Conservation (phyloP, 2,797 vertebrate species). For the Megaceryle alcyon region DNA sequence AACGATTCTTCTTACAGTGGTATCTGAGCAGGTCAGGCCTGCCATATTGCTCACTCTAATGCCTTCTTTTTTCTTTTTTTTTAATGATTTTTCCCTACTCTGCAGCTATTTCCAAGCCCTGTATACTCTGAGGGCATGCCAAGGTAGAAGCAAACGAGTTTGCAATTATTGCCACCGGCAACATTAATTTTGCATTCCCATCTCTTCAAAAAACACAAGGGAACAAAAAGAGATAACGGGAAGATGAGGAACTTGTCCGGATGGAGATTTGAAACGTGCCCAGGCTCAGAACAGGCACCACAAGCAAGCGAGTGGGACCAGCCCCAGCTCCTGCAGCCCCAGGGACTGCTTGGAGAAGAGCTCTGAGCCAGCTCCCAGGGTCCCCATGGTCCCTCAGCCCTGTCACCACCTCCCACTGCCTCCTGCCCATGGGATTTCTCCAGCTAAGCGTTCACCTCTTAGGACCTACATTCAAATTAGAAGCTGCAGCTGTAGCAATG, state of each 20-base stretch:
- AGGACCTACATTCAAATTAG: not conserved
- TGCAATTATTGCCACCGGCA: constrained; percentile 5
- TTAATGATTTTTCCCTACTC: not conserved
- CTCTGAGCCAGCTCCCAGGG: accelerated
- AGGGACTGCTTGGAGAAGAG: accelerated
- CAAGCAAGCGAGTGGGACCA: not conserved
- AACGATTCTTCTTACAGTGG: accelerated
- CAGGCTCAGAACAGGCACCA: not conserved
- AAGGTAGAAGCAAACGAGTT: constrained; percentile 36
- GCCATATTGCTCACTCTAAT: not conserved
- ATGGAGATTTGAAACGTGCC: not conserved
- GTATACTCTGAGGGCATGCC: constrained; percentile 33
- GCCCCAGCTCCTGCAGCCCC: not conserved
- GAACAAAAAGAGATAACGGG: not conserved
- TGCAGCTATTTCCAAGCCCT: not conserved
- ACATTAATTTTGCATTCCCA: constrained; percentile 44
- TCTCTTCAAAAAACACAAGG: constrained; percentile 36
- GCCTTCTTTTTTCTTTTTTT: not conserved
- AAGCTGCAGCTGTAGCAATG: accelerated
- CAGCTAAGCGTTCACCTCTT: not conserved
- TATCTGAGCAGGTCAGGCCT: not conserved
- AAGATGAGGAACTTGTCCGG: not conserved
- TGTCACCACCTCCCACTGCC: not conserved
- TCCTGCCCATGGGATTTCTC: not conserved
- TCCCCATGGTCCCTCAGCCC: accelerated